These are phyloP conservation scores for Pseudorhombus dupliciocellatus DNA, from an alignment of 2,113 vertebrate genomes.

Conservation along the genomic window DNA sequence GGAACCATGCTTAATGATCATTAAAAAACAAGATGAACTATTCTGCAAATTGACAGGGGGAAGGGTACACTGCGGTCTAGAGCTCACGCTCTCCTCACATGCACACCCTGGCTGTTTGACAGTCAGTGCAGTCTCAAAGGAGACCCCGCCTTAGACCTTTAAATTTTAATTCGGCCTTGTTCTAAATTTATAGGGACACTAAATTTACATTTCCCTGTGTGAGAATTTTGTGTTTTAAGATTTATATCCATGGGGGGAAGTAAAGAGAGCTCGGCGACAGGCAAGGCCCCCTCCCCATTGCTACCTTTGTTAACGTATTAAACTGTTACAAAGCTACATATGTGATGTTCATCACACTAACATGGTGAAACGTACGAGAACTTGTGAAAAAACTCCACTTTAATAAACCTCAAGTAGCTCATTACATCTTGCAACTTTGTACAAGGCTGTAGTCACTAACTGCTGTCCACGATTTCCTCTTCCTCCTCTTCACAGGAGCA, in stretches of 20 bases:
- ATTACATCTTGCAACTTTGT: slow-evolving; percentile 13
- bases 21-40: slow-evolving; percentile 70
- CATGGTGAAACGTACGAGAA: slow-evolving; percentile 31
- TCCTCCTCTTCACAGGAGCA: slow-evolving; percentile 23
- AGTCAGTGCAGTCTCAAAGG: slow-evolving; percentile 42
- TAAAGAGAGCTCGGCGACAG: slow-evolving; percentile 12
- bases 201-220: slow-evolving; percentile 66
- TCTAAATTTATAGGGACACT: slow-evolving; percentile 67
- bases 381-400: slow-evolving; percentile 44
- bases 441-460: slow-evolving; percentile 8
- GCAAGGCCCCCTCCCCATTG: background rate
- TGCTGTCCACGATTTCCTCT: slow-evolving; percentile 25
- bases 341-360: slow-evolving; percentile 39
- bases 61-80: slow-evolving; percentile 41
- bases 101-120: slow-evolving; percentile 49
- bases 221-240: slow-evolving; percentile 53
- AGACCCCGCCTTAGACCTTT: slow-evolving; percentile 59
- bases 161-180: slow-evolving; percentile 69
- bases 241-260: slow-evolving; percentile 37
- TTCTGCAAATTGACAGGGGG: slow-evolving; percentile 62
- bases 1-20: slow-evolving; percentile 77
- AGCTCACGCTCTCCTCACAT: slow-evolving; percentile 60
- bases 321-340: slow-evolving; percentile 22
- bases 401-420: slow-evolving; percentile 38
- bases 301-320: slow-evolving; percentile 27